Evolutionary conservation across 2,797 vertebrate genomes (phyloP).

Genomic region (Lithobates pipiens): DNA sequence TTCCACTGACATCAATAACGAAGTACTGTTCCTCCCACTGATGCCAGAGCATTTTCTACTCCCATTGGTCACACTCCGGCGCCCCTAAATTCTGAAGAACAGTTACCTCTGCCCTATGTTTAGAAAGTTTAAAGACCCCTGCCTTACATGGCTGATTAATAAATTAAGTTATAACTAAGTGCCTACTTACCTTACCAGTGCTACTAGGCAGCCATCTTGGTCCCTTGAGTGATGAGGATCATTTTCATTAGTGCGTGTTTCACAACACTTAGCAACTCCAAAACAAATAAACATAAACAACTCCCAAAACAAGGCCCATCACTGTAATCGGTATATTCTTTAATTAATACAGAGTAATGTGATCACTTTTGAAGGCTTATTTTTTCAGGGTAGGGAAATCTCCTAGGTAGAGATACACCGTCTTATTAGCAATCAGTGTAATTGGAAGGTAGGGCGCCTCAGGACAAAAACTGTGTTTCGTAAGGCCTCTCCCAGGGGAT

Average conservation of each 20-base stretch:
- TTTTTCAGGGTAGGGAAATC: neutral
- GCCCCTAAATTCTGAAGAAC: too few relatives aligned
- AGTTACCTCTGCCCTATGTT: too few relatives aligned
- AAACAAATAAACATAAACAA: constrained; percentile 1
- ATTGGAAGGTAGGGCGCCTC: neutral
- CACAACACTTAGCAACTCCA: neutral
- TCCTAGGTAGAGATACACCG: neutral
- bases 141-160: too few relatives aligned
- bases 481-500: neutral
- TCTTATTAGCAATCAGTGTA: neutral
- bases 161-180: too few relatives aligned
- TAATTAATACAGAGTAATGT: constrained; percentile 6
- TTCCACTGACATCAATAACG: too few relatives aligned
- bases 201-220: too few relatives aligned
- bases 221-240: too few relatives aligned
- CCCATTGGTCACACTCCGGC: too few relatives aligned
- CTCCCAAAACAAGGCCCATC: neutral
- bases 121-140: too few relatives aligned
- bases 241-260: neutral
- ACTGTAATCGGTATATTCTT: constrained; percentile 1
- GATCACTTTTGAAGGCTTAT: constrained; percentile 11
- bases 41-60: too few relatives aligned
- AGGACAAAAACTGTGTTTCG: neutral
- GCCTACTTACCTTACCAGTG: too few relatives aligned
- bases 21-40: too few relatives aligned